A percentile compares a stretch with the other conserved stretches of the same genome.
These are phyloP conservation scores for Diorhabda carinulata DNA, from an alignment of 1,140 invertebrate species.

Conservation along the genomic window DNA sequence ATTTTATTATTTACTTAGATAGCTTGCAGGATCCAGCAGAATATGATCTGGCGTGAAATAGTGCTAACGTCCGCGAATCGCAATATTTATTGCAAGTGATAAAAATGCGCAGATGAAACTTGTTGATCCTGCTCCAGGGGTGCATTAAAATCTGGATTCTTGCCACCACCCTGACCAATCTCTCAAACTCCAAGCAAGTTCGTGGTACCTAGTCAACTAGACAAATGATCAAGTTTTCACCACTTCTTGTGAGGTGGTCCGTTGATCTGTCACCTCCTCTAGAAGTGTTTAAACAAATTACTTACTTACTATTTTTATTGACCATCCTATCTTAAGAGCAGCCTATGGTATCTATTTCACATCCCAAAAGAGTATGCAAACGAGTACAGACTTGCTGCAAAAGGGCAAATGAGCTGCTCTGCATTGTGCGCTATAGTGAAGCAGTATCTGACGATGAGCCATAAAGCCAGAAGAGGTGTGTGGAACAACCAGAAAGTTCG, in stretches of 20 bases:
- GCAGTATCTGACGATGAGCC: too few species aligned
- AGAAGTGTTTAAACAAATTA: not conserved
- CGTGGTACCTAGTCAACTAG: not conserved
- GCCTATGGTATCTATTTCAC: not conserved
- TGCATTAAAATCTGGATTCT: not conserved
- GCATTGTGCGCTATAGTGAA: not conserved
- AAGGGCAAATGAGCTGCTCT: not conserved
- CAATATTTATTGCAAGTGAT: not conserved
- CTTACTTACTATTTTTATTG: not conserved
- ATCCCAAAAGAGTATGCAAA: not conserved
- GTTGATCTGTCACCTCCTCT: not conserved
- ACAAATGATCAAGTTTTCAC: not conserved
- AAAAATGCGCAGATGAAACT: not conserved
- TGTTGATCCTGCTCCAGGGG: not conserved
- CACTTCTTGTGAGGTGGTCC: not conserved
- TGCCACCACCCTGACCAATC: not conserved
- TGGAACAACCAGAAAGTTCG: too few species aligned
- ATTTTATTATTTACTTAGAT: too few species aligned
- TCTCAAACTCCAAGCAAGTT: not conserved
- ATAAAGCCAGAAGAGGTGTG: too few species aligned
- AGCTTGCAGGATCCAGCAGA: not conserved
- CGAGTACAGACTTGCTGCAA: not conserved
- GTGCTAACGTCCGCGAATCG: not conserved
- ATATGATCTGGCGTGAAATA: not conserved
- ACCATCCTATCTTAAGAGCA: not conserved